A percentile compares a stretch with the other conserved stretches of the same genome.
Conservation (phyloP, 1,140 invertebrate genomes). For the Hyles vespertilio region DNA sequence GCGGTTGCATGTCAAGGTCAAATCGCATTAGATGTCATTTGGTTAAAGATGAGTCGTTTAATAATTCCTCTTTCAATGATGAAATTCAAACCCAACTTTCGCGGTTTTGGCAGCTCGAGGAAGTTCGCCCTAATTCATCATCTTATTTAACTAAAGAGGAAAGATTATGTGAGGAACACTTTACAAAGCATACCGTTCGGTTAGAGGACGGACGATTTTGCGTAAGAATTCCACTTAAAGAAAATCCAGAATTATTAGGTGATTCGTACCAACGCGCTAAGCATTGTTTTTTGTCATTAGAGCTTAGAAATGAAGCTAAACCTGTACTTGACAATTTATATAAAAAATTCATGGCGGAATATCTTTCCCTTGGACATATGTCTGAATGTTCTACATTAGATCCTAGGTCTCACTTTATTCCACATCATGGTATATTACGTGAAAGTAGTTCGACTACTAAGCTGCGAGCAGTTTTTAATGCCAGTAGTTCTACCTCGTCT, state of each 20-base stretch:
- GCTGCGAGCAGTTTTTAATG: too few relatives aligned
- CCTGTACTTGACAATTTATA: slow-evolving; percentile 16
- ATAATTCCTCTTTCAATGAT: slow-evolving; percentile 10
- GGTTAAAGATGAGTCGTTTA: slow-evolving; percentile 3
- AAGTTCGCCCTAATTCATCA: slow-evolving; percentile 21
- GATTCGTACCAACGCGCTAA: slow-evolving; percentile 19
- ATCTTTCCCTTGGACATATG: slow-evolving; percentile 17
- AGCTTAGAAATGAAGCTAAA: slow-evolving; percentile 15
- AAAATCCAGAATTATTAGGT: slow-evolving; percentile 14
- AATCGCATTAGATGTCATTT: slow-evolving; percentile 15
- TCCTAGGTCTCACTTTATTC: too few relatives aligned
- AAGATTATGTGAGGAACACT: slow-evolving; percentile 23
- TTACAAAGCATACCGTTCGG: slow-evolving; percentile 22
- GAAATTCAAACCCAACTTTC: slow-evolving; percentile 15
- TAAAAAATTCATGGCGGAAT: slow-evolving; percentile 25
- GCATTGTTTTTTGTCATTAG: slow-evolving; percentile 22
- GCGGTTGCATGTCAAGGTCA: neutral
- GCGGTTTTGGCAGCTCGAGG: slow-evolving; percentile 25
- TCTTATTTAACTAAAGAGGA: slow-evolving; percentile 18
- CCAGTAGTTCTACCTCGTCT: too few relatives aligned
- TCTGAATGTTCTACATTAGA: slow-evolving; percentile 3
- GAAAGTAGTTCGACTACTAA: too few relatives aligned
- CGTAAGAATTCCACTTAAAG: slow-evolving; percentile 26
- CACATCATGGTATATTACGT: too few relatives aligned
- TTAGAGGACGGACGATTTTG: slow-evolving; percentile 19